These are phyloP conservation scores for Perca flavescens DNA, from an alignment of 2,113 vertebrate genomes.

Conservation along the genomic window DNA sequence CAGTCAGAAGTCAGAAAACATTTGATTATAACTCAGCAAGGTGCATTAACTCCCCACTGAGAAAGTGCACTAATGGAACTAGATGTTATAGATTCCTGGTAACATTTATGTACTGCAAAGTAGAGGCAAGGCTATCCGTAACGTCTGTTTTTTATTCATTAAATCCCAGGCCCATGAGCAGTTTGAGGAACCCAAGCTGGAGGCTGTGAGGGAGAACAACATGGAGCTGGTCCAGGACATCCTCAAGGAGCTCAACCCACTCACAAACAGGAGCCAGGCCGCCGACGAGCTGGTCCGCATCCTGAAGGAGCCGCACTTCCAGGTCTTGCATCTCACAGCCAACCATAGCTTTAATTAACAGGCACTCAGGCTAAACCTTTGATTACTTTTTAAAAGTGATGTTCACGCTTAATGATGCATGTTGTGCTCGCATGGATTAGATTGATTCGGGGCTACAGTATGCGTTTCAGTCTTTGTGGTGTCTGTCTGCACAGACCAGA, in stretches of 20 bases:
- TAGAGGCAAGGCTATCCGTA: background rate
- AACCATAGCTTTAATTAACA: slow-evolving; percentile 14
- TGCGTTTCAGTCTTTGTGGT: background rate
- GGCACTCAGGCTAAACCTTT: slow-evolving; percentile 13
- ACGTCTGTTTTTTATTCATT: background rate
- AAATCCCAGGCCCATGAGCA: slow-evolving; percentile 89
- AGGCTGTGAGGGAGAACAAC: slow-evolving; percentile 95
- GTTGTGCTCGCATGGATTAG: slow-evolving; percentile 26
- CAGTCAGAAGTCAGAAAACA: slow-evolving; percentile 13
- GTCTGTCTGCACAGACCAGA: background rate
- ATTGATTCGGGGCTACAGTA: slow-evolving; percentile 24
- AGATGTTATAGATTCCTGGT: no score
- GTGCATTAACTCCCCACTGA: slow-evolving; percentile 14
- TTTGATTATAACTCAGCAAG: slow-evolving; percentile 17
- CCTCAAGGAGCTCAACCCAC: slow-evolving; percentile 89
- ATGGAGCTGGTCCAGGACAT: slow-evolving; percentile 97
- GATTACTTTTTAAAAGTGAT: slow-evolving; percentile 29
- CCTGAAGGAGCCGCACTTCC: slow-evolving; percentile 95
- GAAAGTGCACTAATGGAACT: background rate
- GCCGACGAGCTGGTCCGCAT: slow-evolving; percentile 90
- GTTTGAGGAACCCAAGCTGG: slow-evolving; percentile 93
- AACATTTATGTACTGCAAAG: no score
- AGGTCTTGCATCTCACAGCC: slow-evolving; percentile 80
- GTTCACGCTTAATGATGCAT: slow-evolving; percentile 34
- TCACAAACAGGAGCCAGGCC: slow-evolving; percentile 81